Evolutionary conservation across 2,797 vertebrate species (phyloP), one percentile per base, ranked within the genome.

Genomic region (Sciaenops ocellatus): DNA sequence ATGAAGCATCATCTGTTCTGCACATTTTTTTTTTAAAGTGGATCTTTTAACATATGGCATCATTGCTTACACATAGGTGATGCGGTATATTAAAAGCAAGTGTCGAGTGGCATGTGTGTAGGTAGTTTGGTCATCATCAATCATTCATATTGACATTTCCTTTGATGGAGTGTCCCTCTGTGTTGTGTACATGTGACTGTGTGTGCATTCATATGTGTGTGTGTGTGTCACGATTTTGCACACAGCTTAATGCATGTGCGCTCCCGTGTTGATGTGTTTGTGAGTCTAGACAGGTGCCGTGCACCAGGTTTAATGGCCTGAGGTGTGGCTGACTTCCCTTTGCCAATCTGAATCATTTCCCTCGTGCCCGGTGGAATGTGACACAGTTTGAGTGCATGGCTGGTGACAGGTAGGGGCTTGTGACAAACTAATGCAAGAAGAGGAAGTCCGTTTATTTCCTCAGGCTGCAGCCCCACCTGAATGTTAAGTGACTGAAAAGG

Each of bases 141-240:
- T 92, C 90, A 90, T 93, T 93, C 90, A 93, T 89, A 64, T 20
- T 88, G 90, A 85, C 89, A 88, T 94, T 92, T 90, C 57, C 73
- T 91, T 88, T 94, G 83, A 92, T 90, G 80, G 48, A 55, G 69
- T 76, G 79, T 75, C 78, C 47, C 48, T 34, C 4, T 64, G 81
- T 68, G 80, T 38, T 69, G 44, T 59, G 52, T 67, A n/a, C 24
- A 38, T 26, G 38, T 48, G 57, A 34, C 18, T 26, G 28, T 46
- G 57, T 75, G 71, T 77, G 79, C 22, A 20, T 20, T 55, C 26
- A 10, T 38, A 7, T 56, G 51, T 71, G 52, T 28, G 54, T 34
- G 30, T 18, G 24, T n/a, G 41, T 34, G 34, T 34, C 7, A 34
- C 8, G 8, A 38, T 9, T 38, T 26, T 48, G 50, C n/a, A 17